Base-by-base conservation (phyloP, 2,888 invertebrate genomes). In the Eupithecia subfuscata region DNA sequence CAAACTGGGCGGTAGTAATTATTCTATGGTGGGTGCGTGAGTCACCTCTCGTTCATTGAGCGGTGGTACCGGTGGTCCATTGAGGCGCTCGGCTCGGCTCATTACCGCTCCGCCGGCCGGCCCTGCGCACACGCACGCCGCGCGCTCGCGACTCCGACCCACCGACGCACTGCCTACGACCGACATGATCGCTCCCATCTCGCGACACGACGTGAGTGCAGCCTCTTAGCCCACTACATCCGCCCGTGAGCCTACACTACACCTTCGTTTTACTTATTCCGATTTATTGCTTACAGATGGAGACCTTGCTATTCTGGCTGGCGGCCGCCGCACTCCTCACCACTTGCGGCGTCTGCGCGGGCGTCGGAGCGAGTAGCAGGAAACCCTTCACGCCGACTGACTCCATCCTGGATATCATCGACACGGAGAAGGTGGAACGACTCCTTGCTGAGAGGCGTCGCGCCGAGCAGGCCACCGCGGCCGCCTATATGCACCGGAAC, bases 361-460 rank as follows among this genome's bases (percentile, higher is more conserved):
- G 90, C 78, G 92, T 91, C 69, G 94, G 93, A 40, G 94, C 92
- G 69, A 90, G 92, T 69, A 69, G 56, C 65, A 88, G 94, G 80
- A 90, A 92, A 82, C 91, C 88, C 18, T 88, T 93, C 87, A 89
- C 91, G 85, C 86, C 94, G 73, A 92, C 95, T 80, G 96, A 95
- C 84, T 96, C 96, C 22, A 96, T 96, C 80, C 89, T 96, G 84
- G 96, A 96, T 84, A 95, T 96, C 79, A 96, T 96, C 81, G 95
- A 96, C 83, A 96, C 95, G 69, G 95, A 95, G 84, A 95, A 96
- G 87, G 96, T 96, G 16, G 95, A 96, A 83, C 90, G 95, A 78
- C 87, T 96, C 79, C 87, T 96, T 40, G 95, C 95, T 16, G 95
- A 95, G 79, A 88, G 95, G 74, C 88, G 92, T 72, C 91, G 93